Evolutionary conservation across 2,797 vertebrate genomes (phyloP).

Genomic region (Mormyrus proboscirostris): DNA sequence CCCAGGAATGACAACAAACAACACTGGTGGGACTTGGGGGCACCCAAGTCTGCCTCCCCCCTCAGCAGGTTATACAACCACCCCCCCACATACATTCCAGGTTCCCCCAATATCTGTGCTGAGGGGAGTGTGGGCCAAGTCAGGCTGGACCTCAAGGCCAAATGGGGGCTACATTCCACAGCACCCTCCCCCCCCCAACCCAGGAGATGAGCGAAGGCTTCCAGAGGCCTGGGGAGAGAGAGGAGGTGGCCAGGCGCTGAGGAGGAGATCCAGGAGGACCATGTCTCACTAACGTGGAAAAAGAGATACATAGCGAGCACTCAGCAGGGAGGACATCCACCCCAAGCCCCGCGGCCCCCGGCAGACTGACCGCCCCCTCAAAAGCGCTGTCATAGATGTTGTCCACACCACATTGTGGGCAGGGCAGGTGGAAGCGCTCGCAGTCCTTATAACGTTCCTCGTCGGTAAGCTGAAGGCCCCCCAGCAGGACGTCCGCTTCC

Average conservation of each 20-base stretch:
- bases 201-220: neutral
- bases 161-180: neutral
- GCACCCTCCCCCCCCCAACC: too few relatives aligned
- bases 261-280: neutral
- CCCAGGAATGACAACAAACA: neutral
- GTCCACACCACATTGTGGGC: constrained; percentile 78
- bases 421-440: constrained; percentile 83
- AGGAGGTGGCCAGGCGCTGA: neutral
- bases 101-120: neutral
- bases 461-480: constrained; percentile 83
- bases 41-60: neutral
- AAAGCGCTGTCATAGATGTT: constrained; percentile 89
- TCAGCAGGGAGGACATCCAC: neutral
- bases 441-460: constrained; percentile 92
- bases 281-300: neutral
- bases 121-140: neutral
- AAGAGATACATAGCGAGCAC: neutral
- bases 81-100: constrained; percentile 31
- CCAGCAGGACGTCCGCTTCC: constrained; percentile 74
- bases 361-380: constrained; percentile 74
- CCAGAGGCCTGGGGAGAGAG: neutral
- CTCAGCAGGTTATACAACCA: neutral
- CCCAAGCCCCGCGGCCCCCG: neutral
- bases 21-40: neutral
- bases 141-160: neutral